phyloP scores from a whole-genome alignment of 2,888 invertebrate species.

The Caenorhabditis sp. region DNA sequence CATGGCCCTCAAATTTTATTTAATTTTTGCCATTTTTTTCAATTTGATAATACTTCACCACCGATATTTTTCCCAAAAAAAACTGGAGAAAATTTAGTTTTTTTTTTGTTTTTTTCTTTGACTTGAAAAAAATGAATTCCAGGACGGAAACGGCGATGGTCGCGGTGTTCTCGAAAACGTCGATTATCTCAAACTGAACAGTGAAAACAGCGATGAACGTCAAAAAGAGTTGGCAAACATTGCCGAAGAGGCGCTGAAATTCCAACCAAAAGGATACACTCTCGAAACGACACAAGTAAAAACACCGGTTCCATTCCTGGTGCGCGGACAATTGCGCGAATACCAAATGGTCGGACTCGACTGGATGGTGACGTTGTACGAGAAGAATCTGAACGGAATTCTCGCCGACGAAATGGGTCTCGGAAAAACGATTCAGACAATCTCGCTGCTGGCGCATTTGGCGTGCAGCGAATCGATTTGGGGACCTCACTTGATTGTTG shows the following conservation, averaged over 20 bases:
- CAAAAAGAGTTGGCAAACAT: constrained; percentile 64
- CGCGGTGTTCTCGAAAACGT: constrained; percentile 49
- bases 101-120: neutral
- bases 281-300: constrained; percentile 91
- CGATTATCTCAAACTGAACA: constrained; percentile 57
- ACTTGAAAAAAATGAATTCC: neutral
- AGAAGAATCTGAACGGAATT: constrained; percentile 92
- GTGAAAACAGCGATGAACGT: constrained; percentile 57
- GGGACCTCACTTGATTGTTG: constrained; percentile 98
- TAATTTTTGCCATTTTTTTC: too few relatives aligned
- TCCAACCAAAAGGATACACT: constrained; percentile 97
- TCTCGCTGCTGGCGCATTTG: constrained; percentile 89
- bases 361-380: constrained; percentile 95
- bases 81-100: too few relatives aligned
- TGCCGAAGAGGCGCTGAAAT: constrained; percentile 85
- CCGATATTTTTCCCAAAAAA: too few relatives aligned
- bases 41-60: too few relatives aligned
- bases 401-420: constrained; percentile 73
- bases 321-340: constrained; percentile 88
- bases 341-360: constrained; percentile 97
- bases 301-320: constrained; percentile 89
- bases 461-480: constrained; percentile 90
- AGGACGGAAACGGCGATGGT: constrained; percentile 74
- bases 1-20: too few relatives aligned
- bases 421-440: constrained; percentile 78